phyloP scores from a whole-genome alignment of 1,140 invertebrate species.

The Acarapis woodi region DNA sequence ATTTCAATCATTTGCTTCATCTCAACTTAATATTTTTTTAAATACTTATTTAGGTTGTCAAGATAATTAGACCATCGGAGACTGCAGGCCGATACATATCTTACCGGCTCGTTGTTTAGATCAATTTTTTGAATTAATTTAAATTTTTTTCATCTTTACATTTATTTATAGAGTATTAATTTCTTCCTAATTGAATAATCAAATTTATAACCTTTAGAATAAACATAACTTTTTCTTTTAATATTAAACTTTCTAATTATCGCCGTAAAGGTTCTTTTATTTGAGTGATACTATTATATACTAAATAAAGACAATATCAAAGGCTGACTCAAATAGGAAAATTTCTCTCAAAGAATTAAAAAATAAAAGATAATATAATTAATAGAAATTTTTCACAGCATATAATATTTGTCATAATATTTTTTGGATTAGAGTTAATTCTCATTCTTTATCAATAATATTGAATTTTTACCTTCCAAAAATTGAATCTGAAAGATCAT shows the following conservation, averaged over 20 bases:
- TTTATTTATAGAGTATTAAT: not conserved
- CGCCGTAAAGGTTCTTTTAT: not conserved
- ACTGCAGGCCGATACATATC: conserved; percentile 96
- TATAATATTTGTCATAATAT: too few species aligned
- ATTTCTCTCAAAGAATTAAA: too few species aligned
- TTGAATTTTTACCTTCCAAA: too few species aligned
- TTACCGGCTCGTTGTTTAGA: conserved; percentile 73
- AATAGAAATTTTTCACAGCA: too few species aligned
- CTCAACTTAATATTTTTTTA: conserved; percentile 1
- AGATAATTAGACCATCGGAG: conserved; percentile 88
- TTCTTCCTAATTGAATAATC: not conserved
- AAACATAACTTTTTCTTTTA: not conserved
- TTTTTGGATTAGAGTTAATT: too few species aligned
- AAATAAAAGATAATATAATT: too few species aligned
- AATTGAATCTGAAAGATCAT: too few species aligned
- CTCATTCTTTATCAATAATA: too few species aligned
- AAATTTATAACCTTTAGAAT: not conserved
- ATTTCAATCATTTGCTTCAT: conserved; percentile 1
- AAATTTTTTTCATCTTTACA: not conserved
- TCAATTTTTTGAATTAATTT: not conserved
- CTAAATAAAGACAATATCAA: not conserved
- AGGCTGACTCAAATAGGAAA: too few species aligned
- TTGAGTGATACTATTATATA: not conserved
- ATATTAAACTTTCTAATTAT: not conserved
- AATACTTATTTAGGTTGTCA: conserved; percentile 39